phyloP scores from a whole-genome alignment of 2,797 vertebrate genomes.

The Merluccius polli region DNA sequence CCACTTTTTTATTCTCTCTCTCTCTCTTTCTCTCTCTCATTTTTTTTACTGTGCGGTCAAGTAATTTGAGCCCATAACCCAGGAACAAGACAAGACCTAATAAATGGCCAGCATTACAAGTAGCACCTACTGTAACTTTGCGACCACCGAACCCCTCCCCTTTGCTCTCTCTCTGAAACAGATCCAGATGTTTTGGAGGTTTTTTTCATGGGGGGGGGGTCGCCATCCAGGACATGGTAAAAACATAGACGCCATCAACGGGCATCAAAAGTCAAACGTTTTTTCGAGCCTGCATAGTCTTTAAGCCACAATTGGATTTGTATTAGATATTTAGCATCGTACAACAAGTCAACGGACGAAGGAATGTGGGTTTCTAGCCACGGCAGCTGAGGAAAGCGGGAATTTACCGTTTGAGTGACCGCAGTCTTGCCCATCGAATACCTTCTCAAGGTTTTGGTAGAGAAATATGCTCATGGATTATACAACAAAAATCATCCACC shows the following conservation, averaged over 20 bases:
- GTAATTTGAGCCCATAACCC: constrained; percentile 59
- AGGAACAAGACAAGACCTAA: constrained; percentile 61
- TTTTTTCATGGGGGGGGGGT: background rate
- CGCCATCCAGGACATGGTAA: background rate
- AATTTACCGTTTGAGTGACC: background rate
- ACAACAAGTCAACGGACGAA: background rate
- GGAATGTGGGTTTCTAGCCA: background rate
- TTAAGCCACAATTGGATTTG: background rate
- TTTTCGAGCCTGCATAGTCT: background rate
- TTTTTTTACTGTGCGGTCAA: constrained; percentile 54
- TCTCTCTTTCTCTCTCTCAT: constrained; percentile 31
- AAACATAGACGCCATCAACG: background rate
- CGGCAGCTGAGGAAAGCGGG: constrained; percentile 26
- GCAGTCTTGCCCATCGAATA: background rate
- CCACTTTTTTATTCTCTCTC: background rate
- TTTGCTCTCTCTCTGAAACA: constrained; percentile 31
- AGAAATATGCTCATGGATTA: background rate
- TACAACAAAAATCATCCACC: background rate
- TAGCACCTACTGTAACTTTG: constrained; percentile 56
- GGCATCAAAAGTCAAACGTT: background rate
- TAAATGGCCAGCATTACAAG: constrained; percentile 52
- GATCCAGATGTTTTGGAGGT: constrained; percentile 54
- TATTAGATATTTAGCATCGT: background rate
- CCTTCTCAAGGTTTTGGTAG: background rate
- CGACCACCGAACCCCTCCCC: constrained; percentile 8